Base-by-base conservation (phyloP, 2,113 vertebrate genomes). In the Prunella himalayana region DNA sequence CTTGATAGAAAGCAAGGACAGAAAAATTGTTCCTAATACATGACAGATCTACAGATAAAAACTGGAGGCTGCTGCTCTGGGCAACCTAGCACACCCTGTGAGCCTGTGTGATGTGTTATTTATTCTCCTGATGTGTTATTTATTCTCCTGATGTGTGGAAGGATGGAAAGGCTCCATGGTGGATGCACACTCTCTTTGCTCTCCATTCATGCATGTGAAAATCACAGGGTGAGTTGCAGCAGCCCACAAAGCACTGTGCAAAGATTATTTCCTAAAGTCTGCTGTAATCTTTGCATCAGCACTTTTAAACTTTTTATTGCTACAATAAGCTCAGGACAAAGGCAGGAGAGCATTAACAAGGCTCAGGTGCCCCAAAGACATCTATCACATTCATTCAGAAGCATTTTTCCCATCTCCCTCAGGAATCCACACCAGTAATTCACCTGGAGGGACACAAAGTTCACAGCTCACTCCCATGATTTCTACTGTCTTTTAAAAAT, bases 331-430 rank as follows among this genome's bases (percentile, higher is more conserved):
- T 37, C 60, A 60, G 77, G 81, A 96, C 79, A 92, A 94, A 96
- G 91, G 68, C 80, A 96, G 82, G 94, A 97, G 92, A 64, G 39
- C 24, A 8, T 86, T 98, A 97, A 92, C 86, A 91, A 94, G 94
- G 87, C 95, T 97, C 94, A 51, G 53, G 51, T 87, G 92, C 82
- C 63, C 87, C 78, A 39, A 92, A 88, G 77, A 81, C 64, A 93
- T 96, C 71, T 73, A 88, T 95, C 65, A 90, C 69, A 28, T 35
- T 82, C 86, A 91, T 94, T 80, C 4, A 82, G 87, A 75, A 94
- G n/a, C 80, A 30, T 95, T 80, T 92, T 60, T 51, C 41, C n/a
- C 39, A 25, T 33, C 54, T 96, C 95, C 89, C 94, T 33, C 2
- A 92, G 97, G 95, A 95, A 47, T 30, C 25, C 57, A 90, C 82